Evolutionary conservation across 1,140 invertebrate species (phyloP), one percentile per base, ranked within the genome.

Genomic region (Frieseomelitta varia): DNA sequence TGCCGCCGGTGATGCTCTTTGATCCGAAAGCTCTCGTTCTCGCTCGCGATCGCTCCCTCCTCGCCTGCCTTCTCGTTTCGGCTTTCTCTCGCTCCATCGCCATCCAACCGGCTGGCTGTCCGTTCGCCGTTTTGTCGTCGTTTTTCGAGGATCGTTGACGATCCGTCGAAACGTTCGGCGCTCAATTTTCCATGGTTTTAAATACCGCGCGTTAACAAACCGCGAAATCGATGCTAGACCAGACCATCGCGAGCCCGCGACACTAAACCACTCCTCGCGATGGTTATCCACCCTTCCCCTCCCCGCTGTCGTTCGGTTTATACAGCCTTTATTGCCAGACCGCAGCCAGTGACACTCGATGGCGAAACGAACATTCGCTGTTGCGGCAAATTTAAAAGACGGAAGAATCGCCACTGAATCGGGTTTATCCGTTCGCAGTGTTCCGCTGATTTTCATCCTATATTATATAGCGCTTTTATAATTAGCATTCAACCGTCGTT

Each of bases 151-250:
- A 14, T 4, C 30, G 39, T 61, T 24, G 51, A 56, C 55, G 39
- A 56, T 21, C 15, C 47, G 56, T 56, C 65, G 65, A 27, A 71
- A 27, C 51, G 81, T 72, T 79, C 11, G 56, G 21, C 30, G 17
- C 21, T 24, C 68, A 53, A 73, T 84, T 73, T 84, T 80, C 51
- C 39, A 30, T 69, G 51, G 58, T 80, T 84, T 73, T 79, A 72
- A 84, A 72, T 34, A 65, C 68, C 39, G 51, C 19, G 47, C 10
- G 68, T 14, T 67, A 80, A 84, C 58, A 67, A 80, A 73, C 51
- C 19, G 30, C 11, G 58, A 73, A 63, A 84, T 61, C 65, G 75
- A 84, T 55, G 75, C 67, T 55, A 27, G 34, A 17, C 17, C 55
- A 34, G 3, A 14, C 53, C 58, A 39, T 30, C 58, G 19, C n/a